Evolutionary conservation across 1,140 invertebrate species (phyloP), one percentile per base, ranked within the genome.

Genomic region (Brachionus koreanus): DNA sequence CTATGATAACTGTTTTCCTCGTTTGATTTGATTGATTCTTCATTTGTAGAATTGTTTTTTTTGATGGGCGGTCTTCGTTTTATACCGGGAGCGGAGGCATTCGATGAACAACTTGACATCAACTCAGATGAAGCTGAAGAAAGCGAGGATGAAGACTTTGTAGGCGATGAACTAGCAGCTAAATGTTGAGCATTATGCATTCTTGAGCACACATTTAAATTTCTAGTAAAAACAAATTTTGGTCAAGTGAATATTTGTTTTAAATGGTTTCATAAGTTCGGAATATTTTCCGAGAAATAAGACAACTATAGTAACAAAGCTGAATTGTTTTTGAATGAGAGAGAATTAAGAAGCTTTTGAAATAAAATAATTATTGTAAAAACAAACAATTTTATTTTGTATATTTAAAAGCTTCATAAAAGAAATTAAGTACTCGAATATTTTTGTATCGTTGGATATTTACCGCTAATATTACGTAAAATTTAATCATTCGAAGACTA

Each of bases 21-120:
- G 13, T 67, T 69, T 19, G 43, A 74, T 19, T 39, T 74, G 4
- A 23, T 25, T 5, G 43, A 46, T 25, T 46, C 4, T 7, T 46
- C 42, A 25, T 0, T 43, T 74, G 19, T 12, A 35, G 69, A 43
- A 19, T 25, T 74, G 13, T 23, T 5, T 46, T 25, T 69, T 69
- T 69, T 69, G 3, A 39, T 39, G 29, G 12, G 29, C 16, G 33
- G 13, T n/a, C 16, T 69, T 37, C 37, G 29, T 69, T 69, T 37
- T 6, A 39, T 19, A 35, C 25, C 33, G 33, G 13, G 12, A n/a
- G 33, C 25, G 5, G 65, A 69, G 12, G 33, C 65, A 74, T 74
- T 74, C 25, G 69, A 46, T 0, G 69, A 74, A 74, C 23, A 74
- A 74, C 42, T 74, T 29, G 69, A 74, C 42, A 74, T 74, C 25